Conservation (phyloP, 2,888 invertebrate genomes). For the Endotricha flammealis region DNA sequence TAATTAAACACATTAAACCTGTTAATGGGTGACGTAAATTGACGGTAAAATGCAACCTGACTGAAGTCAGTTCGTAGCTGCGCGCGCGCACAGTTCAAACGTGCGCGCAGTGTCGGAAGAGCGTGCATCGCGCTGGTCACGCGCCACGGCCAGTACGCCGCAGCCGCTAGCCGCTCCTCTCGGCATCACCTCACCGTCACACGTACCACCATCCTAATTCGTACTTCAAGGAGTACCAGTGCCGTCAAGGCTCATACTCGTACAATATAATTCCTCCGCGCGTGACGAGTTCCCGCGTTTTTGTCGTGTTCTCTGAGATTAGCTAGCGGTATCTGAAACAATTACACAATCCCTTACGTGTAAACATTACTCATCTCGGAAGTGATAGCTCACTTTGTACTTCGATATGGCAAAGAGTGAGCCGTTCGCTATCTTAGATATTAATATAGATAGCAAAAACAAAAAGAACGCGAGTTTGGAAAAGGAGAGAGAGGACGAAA, state of each 20-base stretch:
- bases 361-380: neutral
- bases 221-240: slow-evolving; percentile 11
- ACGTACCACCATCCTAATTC: slow-evolving; percentile 10
- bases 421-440: slow-evolving; percentile 58
- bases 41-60: slow-evolving; percentile 17
- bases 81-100: slow-evolving; percentile 43
- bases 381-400: neutral
- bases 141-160: slow-evolving; percentile 16
- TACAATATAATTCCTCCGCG: slow-evolving; percentile 20
- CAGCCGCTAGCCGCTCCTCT: neutral
- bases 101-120: slow-evolving; percentile 36
- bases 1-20: slow-evolving; percentile 5
- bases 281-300: slow-evolving; percentile 29
- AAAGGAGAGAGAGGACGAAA: slow-evolving; percentile 30
- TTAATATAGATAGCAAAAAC: slow-evolving; percentile 51
- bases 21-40: slow-evolving; percentile 35
- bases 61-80: slow-evolving; percentile 28
- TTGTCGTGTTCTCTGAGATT: slow-evolving; percentile 14
- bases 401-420: slow-evolving; percentile 51
- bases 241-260: slow-evolving; percentile 12
- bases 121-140: slow-evolving; percentile 25
- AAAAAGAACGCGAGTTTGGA: slow-evolving; percentile 31
- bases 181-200: slow-evolving; percentile 1
- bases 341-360: neutral
- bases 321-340: neutral